These are phyloP conservation scores for Resseliella maxima DNA, from an alignment of 2,888 invertebrate species.

Conservation along the genomic window DNA sequence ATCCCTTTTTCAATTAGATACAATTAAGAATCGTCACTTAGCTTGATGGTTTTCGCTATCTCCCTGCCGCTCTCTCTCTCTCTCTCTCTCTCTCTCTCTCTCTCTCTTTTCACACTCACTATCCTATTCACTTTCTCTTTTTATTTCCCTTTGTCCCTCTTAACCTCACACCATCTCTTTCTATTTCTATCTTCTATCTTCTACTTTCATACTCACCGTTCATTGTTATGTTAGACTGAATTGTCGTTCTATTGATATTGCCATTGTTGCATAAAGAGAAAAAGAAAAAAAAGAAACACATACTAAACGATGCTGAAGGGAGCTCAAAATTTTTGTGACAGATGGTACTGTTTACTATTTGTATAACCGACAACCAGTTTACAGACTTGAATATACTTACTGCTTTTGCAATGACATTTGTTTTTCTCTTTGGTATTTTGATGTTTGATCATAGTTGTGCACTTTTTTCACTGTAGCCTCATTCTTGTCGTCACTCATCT, in stretches of 20 bases:
- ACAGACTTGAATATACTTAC: not conserved
- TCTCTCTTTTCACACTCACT: not conserved
- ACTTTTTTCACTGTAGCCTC: not conserved
- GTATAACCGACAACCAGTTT: constrained; percentile 42
- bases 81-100: not conserved
- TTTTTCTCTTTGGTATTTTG: constrained; percentile 34
- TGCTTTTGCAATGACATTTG: not conserved
- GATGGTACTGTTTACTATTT: constrained; percentile 55
- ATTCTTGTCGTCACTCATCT: not conserved
- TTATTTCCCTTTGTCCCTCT: too few species aligned
- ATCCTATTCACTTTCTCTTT: too few species aligned
- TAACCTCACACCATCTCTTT: too few species aligned
- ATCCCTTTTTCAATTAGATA: constrained; percentile 55
- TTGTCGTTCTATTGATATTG: not conserved
- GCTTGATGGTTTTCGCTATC: constrained; percentile 11
- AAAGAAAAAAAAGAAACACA: too few species aligned
- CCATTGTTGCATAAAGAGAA: not conserved
- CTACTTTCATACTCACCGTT: too few species aligned
- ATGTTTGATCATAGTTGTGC: not conserved
- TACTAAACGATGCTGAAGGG: constrained; percentile 39
- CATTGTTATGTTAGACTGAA: too few species aligned
- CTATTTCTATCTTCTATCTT: too few species aligned
- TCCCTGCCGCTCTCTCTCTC: not conserved
- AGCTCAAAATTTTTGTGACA: constrained; percentile 51
- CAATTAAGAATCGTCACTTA: constrained; percentile 56